Evolutionary conservation across 2,888 invertebrate species (phyloP), one percentile per base, ranked within the genome.

Genomic region (Odontothrips loti): DNA sequence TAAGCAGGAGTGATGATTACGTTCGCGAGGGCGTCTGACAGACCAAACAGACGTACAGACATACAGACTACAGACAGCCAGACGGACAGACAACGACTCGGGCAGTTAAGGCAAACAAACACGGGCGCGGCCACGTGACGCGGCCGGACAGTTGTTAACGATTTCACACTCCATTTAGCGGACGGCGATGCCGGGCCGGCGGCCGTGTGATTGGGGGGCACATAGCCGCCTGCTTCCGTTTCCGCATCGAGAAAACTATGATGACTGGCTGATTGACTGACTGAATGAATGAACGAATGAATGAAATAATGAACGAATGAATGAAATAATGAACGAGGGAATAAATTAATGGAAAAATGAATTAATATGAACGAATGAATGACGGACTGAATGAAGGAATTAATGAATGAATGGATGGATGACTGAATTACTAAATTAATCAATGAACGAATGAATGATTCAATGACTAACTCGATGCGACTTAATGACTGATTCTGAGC

Each of bases 111-210:
- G 68, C 23, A 8, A 23, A 68, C n/a, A 68, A 68, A 68, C 23
- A 68, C 23, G 23, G 9, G 68, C 68, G n/a, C 68, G 58, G 58
- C 17, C 58, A 58, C n/a, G 58, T 15, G 15, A 6, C 58, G 58
- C 58, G 58, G 20, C 58, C n/a, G 17, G 20, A 58, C 58, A n/a
- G 20, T n/a, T 17, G 58, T 58, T 58, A 58, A 58, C 58, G 58
- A 58, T 58, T 17, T 58, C 58, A 58, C 58, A 58, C 58, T 17
- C 58, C 58, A 58, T 58, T 58, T 58, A 58, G 58, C 58, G 58
- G n/a, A 15, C 58, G 58, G 17, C 58, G 58, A n/a, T n/a, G 58
- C 20, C 58, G 58, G 48, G 15, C 6, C 17, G 17, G 58, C 58
- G 2, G 58, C 6, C 58, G 58, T 20, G 58, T 58, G 34, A 43